Evolutionary conservation across 1,140 invertebrate species (phyloP), one percentile per base, ranked within the genome.

Genomic region (Heterodera carotae): DNA sequence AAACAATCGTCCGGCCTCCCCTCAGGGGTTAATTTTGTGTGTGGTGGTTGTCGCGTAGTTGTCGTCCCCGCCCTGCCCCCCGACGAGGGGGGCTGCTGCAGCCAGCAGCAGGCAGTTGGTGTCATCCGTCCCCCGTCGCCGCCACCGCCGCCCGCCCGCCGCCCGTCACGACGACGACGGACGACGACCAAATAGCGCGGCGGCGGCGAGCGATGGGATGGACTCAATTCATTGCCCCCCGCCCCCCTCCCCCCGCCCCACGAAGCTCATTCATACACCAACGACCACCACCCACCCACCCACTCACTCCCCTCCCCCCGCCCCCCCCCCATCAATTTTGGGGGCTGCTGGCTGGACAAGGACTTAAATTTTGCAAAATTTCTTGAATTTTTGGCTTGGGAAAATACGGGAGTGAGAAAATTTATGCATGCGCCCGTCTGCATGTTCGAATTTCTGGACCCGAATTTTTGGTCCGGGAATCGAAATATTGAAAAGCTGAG

Each of bases 111-210:
- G 48, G 48, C 48, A 53, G 48, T 53, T 53, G 48, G 48, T 53
- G 48, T 53, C 48, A 53, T 53, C 48, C 48, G 48, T 53, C 48
- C 62, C 62, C 62, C 62, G 62, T 34, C 62, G 62, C 62, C 62
- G 25, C 62, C 62, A 34, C 62, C 62, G 62, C 62, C 62, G n/a
- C n/a, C 62, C 62, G 62, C 62, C 62, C 62, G 62, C 62, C 62
- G 62, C 62, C 62, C 62, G 62, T 66, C 62, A 66, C 62, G 62
- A 66, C 48, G 48, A 53, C 48, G 39, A 43, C 39, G 39, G n/a
- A 66, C 62, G 62, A 66, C 48, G 48, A 53, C 48, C 48, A 53
- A 39, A 39, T 39, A 39, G 39, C 39, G 48, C 48, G 48, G 15
- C 48, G 18, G 48, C 48, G 48, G 10, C 48, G 6, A 53, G 48